Evolutionary conservation across 2,113 vertebrate species (phyloP).

Genomic region (Falco punctatus): DNA sequence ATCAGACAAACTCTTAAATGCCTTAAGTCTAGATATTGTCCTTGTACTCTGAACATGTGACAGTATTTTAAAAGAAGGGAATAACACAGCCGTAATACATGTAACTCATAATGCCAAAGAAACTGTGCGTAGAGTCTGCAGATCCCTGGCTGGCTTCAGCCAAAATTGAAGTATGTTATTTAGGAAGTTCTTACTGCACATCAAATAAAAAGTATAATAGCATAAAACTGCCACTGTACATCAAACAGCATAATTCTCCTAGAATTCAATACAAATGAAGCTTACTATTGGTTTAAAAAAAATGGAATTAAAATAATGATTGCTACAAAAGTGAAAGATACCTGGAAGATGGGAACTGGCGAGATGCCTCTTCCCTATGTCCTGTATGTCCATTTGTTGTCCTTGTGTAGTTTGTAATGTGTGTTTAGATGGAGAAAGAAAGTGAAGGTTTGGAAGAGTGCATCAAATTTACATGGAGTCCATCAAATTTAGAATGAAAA

Average conservation of each 20-base stretch:
- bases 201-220: neutral
- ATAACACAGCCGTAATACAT: no score
- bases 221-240: neutral
- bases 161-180: neutral
- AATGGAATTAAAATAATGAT: neutral
- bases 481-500: neutral
- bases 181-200: neutral
- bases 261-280: neutral
- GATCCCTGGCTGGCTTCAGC: neutral
- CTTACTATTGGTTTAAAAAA: neutral
- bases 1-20: neutral
- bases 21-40: no score
- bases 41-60: neutral
- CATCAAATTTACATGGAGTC: neutral
- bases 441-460: neutral
- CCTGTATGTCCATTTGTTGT: neutral
- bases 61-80: neutral
- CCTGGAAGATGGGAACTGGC: neutral
- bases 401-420: neutral
- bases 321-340: neutral
- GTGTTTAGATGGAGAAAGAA: neutral
- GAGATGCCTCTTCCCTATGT: neutral
- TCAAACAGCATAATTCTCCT: neutral
- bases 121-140: rapidly evolving
- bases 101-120: neutral